Conservation (phyloP, 2,888 invertebrate genomes). For the Acrocera orbiculus region DNA sequence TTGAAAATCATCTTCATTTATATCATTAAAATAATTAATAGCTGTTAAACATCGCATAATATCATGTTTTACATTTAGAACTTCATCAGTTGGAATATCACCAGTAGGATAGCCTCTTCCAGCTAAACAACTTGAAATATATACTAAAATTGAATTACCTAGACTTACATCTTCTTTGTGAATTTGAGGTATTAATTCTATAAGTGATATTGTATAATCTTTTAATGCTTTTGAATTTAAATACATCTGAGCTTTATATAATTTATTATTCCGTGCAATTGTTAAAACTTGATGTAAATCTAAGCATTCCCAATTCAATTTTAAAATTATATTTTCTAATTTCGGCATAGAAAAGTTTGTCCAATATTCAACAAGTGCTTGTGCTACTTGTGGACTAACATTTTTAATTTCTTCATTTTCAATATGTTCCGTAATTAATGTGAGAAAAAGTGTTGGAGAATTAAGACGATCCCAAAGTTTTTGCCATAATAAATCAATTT, state of each 20-base stretch:
- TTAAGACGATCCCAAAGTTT: slow-evolving; percentile 43
- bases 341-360: slow-evolving; percentile 40
- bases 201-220: slow-evolving; percentile 57
- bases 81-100: slow-evolving; percentile 43
- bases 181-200: slow-evolving; percentile 42
- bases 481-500: slow-evolving; percentile 39
- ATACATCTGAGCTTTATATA: slow-evolving; percentile 38
- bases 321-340: slow-evolving; percentile 52
- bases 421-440: slow-evolving; percentile 52
- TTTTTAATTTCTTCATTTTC: slow-evolving; percentile 40
- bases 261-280: slow-evolving; percentile 23
- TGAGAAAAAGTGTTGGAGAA: slow-evolving; percentile 42
- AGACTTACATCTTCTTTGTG: slow-evolving; percentile 36
- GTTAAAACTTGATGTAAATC: slow-evolving; percentile 52
- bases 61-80: slow-evolving; percentile 52
- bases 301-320: slow-evolving; percentile 52
- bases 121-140: slow-evolving; percentile 73
- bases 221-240: slow-evolving; percentile 58
- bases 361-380: slow-evolving; percentile 52
- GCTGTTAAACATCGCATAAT: slow-evolving; percentile 51
- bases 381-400: slow-evolving; percentile 52
- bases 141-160: slow-evolving; percentile 71
- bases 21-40: slow-evolving; percentile 45
- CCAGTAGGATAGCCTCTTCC: slow-evolving; percentile 69
- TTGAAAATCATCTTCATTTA: slow-evolving; percentile 41